Evolutionary conservation across 2,888 invertebrate species (phyloP).

Genomic region (Caenorhabditis drosophilae): DNA sequence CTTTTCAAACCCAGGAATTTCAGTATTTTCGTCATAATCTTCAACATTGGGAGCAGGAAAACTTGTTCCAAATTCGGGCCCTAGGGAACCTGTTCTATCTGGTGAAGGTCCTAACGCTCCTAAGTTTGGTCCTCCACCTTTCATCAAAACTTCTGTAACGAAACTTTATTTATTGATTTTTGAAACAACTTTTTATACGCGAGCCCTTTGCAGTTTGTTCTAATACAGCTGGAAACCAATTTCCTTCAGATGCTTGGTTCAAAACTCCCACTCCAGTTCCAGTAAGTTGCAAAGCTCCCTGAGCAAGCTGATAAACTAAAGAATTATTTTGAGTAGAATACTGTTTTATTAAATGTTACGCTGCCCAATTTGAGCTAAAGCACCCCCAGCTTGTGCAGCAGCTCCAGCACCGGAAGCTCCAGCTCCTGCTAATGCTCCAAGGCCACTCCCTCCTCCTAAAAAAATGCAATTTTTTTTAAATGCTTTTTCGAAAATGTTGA

Average conservation of each 20-base stretch:
- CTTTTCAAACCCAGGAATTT: slow-evolving; percentile 20
- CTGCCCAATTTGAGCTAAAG: slow-evolving; percentile 56
- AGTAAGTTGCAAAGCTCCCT: slow-evolving; percentile 63
- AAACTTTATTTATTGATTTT: neutral
- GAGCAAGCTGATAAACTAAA: slow-evolving; percentile 65
- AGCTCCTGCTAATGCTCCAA: slow-evolving; percentile 49
- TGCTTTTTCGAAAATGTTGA: neutral
- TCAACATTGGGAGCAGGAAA: slow-evolving; percentile 49
- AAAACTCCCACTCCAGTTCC: slow-evolving; percentile 66
- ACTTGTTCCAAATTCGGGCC: slow-evolving; percentile 51
- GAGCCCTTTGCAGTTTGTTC: slow-evolving; percentile 50
- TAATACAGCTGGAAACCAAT: slow-evolving; percentile 64
- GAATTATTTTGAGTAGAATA: neutral
- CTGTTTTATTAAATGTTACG: slow-evolving; percentile 19
- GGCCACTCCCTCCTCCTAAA: slow-evolving; percentile 33
- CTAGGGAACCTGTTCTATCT: slow-evolving; percentile 24
- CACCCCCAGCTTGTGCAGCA: slow-evolving; percentile 56
- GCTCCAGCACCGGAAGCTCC: slow-evolving; percentile 54
- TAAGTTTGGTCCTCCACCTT: slow-evolving; percentile 28
- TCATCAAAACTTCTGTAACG: slow-evolving; percentile 32
- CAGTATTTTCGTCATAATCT: slow-evolving; percentile 43
- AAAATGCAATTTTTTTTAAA: neutral
- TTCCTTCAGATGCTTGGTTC: slow-evolving; percentile 62
- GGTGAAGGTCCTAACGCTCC: slow-evolving; percentile 37
- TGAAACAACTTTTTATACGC: slow-evolving; percentile 9